phyloP scores from a whole-genome alignment of 2,888 invertebrate genomes.

The Aplocera efformata region DNA sequence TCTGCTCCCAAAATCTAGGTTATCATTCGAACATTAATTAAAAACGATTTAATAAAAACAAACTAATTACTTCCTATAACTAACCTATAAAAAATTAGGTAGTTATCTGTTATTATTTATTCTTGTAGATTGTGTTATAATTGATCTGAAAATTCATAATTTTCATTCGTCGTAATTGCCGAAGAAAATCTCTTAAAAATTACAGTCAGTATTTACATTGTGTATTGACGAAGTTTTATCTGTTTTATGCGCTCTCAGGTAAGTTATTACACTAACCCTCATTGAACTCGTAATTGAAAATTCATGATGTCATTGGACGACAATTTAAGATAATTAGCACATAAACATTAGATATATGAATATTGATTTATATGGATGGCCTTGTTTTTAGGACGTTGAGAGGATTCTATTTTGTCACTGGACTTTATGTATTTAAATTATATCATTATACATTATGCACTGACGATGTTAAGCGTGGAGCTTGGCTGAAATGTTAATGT shows the following conservation, averaged over 20 bases:
- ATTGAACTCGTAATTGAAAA: neutral
- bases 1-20: too few species aligned
- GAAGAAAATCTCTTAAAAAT: neutral
- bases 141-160: too few species aligned
- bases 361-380: slow-evolving; percentile 6
- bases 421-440: neutral
- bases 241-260: neutral
- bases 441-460: neutral
- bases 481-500: too few species aligned
- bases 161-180: neutral
- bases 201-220: neutral
- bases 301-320: neutral
- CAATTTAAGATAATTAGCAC: slow-evolving; percentile 4
- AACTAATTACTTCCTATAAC: too few species aligned
- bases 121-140: too few species aligned
- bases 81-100: too few species aligned
- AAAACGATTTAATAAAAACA: too few species aligned
- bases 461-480: too few species aligned
- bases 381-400: slow-evolving; percentile 15
- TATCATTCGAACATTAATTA: too few species aligned
- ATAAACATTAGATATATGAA: slow-evolving; percentile 6
- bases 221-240: neutral
- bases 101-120: too few species aligned
- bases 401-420: slow-evolving; percentile 1
- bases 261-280: neutral